These are phyloP conservation scores for Sebastes paucispinis DNA, from an alignment of 2,797 vertebrate genomes.

Conservation along the genomic window DNA sequence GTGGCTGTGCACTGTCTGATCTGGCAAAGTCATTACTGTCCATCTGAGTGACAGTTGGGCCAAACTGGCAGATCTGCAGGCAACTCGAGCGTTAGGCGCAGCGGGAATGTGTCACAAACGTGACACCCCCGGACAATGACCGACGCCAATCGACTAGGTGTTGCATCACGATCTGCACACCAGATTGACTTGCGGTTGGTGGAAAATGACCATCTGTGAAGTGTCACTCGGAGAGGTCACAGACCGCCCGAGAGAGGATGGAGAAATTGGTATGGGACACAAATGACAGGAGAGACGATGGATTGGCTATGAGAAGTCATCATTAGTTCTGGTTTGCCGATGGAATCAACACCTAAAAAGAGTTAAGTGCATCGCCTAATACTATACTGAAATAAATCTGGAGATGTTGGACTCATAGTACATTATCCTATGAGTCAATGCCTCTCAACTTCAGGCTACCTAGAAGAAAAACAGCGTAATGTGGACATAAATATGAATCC, in stretches of 20 bases:
- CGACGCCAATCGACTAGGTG: slow-evolving; percentile 27
- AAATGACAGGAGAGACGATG: slow-evolving; percentile 15
- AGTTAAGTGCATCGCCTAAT: slow-evolving; percentile 5
- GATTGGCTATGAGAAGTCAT: slow-evolving; percentile 3
- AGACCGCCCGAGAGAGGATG: slow-evolving; percentile 8
- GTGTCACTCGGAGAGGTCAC: slow-evolving; percentile 42
- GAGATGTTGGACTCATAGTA: background rate
- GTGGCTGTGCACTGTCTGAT: slow-evolving; percentile 19
- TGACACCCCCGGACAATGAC: slow-evolving; percentile 33
- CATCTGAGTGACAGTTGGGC: slow-evolving; percentile 54
- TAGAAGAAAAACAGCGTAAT: background rate
- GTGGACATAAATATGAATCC: background rate
- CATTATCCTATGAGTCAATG: slow-evolving; percentile 7
- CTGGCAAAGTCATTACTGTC: slow-evolving; percentile 38
- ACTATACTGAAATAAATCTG: slow-evolving; percentile 1
- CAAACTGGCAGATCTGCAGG: slow-evolving; percentile 37
- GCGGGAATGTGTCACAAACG: slow-evolving; percentile 47
- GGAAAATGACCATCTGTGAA: slow-evolving; percentile 66
- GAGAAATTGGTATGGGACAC: slow-evolving; percentile 12
- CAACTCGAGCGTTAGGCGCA: slow-evolving; percentile 27
- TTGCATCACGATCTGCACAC: slow-evolving; percentile 54
- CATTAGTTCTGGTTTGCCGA: slow-evolving; percentile 5
- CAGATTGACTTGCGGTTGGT: slow-evolving; percentile 53
- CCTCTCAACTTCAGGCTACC: background rate
- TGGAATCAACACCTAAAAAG: slow-evolving; percentile 1